Conservation (phyloP, 2,113 vertebrate genomes). For the Melanerpes aurifrons region DNA sequence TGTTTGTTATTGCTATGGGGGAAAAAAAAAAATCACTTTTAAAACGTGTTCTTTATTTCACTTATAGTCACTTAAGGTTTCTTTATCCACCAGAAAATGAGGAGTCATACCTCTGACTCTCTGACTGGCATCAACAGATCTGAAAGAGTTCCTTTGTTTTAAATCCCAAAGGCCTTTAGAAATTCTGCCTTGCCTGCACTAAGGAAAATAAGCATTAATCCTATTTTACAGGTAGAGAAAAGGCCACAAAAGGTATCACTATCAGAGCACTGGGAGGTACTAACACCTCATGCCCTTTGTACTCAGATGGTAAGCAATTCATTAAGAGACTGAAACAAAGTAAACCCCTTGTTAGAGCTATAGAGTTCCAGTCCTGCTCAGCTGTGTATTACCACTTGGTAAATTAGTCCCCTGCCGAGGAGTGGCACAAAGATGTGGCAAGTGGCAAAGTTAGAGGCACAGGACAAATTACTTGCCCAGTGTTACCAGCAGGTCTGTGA, state of each 20-base stretch:
- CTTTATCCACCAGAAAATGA: neutral
- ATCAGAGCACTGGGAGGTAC: neutral
- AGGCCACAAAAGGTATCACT: neutral
- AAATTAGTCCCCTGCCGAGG: neutral
- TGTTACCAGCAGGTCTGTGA: neutral
- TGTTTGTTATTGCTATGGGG: neutral
- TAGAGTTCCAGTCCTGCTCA: neutral
- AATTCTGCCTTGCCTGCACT: neutral
- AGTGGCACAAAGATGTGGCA: neutral
- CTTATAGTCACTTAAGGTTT: neutral
- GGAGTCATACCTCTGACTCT: neutral
- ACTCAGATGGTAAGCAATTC: neutral
- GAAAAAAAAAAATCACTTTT: neutral
- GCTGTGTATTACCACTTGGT: neutral
- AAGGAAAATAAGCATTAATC: neutral
- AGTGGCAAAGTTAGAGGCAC: neutral
- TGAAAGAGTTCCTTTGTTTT: neutral
- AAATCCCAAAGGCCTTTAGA: neutral
- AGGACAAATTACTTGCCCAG: neutral
- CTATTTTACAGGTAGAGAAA: neutral
- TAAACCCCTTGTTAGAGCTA: neutral
- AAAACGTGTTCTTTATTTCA: neutral
- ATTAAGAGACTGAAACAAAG: neutral
- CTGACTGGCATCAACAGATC: neutral
- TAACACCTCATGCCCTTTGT: neutral